A percentile compares a stretch with the other conserved stretches of the same genome.
Evolutionary conservation across 2,888 invertebrate genomes (phyloP).

Genomic region (Stenolophus ochropezus): DNA sequence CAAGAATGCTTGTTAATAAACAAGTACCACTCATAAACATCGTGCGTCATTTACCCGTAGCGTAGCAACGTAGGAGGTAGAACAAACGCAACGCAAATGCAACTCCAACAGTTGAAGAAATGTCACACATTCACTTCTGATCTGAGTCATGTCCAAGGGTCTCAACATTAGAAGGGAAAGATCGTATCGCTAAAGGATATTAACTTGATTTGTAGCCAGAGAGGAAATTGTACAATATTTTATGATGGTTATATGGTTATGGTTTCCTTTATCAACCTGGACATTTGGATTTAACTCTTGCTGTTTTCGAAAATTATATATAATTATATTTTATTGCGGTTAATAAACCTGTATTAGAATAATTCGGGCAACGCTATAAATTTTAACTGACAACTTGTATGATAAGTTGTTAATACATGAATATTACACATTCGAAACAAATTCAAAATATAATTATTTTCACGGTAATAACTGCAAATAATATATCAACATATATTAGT

Average conservation of each 20-base stretch:
- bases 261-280: background rate
- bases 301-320: too few relatives aligned
- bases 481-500: too few relatives aligned
- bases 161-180: background rate
- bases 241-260: background rate
- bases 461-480: too few relatives aligned
- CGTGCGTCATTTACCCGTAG: background rate
- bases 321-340: too few relatives aligned
- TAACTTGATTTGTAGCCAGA: background rate
- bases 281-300: too few relatives aligned
- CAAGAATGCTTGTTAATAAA: background rate
- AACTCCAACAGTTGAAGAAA: background rate
- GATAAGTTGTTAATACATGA: too few relatives aligned
- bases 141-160: background rate
- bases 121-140: background rate
- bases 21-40: background rate
- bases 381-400: too few relatives aligned
- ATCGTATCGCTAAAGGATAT: background rate
- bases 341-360: too few relatives aligned
- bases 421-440: too few relatives aligned
- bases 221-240: background rate
- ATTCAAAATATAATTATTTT: too few relatives aligned
- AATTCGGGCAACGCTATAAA: too few relatives aligned
- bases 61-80: conserved; percentile 8
- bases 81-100: background rate